Conservation (phyloP, 2,113 vertebrate genomes). For the Ifrita kowaldi region DNA sequence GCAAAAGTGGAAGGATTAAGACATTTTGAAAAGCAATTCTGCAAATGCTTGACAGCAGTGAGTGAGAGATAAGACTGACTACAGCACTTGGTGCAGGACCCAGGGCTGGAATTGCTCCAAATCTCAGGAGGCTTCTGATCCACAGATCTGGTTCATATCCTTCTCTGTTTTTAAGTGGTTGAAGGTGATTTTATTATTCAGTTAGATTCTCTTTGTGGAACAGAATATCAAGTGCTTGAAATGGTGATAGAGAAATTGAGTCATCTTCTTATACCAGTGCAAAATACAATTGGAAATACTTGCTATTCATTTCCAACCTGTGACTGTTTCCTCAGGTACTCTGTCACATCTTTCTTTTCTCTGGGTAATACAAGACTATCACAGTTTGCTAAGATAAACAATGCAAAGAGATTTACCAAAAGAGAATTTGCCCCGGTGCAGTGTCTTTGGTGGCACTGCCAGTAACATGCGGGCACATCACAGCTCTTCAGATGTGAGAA, state of each 20-base stretch:
- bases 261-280: neutral
- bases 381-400: neutral
- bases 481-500: neutral
- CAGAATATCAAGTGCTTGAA: neutral
- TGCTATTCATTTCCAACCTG: neutral
- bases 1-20: slow-evolving; percentile 33
- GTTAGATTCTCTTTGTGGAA: neutral
- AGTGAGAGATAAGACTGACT: neutral
- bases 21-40: slow-evolving; percentile 30
- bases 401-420: neutral
- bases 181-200: neutral
- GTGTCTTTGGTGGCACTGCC: neutral
- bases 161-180: neutral
- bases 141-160: neutral
- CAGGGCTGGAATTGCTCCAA: neutral
- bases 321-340: neutral
- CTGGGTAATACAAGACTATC: neutral
- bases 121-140: neutral
- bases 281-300: neutral
- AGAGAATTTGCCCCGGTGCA: neutral
- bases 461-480: neutral
- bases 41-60: slow-evolving; percentile 23
- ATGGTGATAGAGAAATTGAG: neutral
- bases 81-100: neutral
- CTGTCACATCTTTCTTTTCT: neutral